Evolutionary conservation across 1,140 invertebrate genomes (phyloP), one percentile per base, ranked within the genome.

Genomic region (Ptiloglossa arizonensis): DNA sequence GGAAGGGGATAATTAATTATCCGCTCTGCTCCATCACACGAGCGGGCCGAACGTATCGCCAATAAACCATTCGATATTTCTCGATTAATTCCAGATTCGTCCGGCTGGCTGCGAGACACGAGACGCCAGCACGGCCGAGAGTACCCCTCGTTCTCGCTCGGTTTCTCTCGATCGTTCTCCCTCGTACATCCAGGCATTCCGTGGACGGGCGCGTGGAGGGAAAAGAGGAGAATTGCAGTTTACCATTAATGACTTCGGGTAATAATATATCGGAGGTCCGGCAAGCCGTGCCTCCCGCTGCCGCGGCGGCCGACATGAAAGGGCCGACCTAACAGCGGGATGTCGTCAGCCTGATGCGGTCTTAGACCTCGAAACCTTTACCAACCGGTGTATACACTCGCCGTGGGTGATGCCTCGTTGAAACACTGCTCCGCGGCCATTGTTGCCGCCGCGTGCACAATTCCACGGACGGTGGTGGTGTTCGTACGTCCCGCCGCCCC

Each of bases 231-330:
- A 90, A 90, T 90, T 86, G 89, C 89, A 91, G 90, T 91, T 91
- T 91, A 90, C 90, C 89, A 91, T 91, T 91, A 91, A 91, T 91
- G 90, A 91, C 89, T 89, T 79, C 68, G 85, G 81, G 83, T 91
- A 91, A 90, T 91, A 90, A 91, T 90, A 91, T 88, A 89, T 90
- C 88, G 87, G 87, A 72, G 86, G 85, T 77, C 75, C 83, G 81
- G 84, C 68, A 71, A 83, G 79, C 85, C 78, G 86, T 88, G 87
- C 90, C 90, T 90, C 90, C 91, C 83, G 90, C 87, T 90, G 91
- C 87, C 89, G 84, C 70, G 89, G 88, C 91, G 91, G 91, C 77
- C 86, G 81, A 92, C 90, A 88, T 91, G 90, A 91, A 92, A 91
- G 90, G 84, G 86, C 86, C 87, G 84, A 86, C 78, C 85, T 86